These are phyloP conservation scores for Aurelia sp. DNA, from an alignment of 30 jellyfish, hydroid and myxozoan species.

Conservation along the genomic window DNA sequence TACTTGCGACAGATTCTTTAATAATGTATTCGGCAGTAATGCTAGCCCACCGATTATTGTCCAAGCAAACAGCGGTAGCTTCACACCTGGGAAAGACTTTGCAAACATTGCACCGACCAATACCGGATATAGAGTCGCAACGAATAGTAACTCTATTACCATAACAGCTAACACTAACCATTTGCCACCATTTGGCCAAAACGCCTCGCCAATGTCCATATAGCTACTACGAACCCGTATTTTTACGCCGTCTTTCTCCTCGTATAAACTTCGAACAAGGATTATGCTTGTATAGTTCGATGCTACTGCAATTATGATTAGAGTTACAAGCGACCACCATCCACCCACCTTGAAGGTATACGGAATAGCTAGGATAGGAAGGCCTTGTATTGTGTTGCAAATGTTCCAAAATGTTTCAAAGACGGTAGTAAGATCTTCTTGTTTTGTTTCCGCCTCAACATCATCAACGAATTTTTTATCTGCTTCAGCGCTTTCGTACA, in stretches of 20 bases:
- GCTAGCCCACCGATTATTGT: constrained; percentile 91
- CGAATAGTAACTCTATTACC: constrained; percentile 85
- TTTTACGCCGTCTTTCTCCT: constrained; percentile 79
- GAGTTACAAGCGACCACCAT: constrained; percentile 90
- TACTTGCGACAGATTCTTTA: constrained; percentile 87
- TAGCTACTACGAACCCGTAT: constrained; percentile 85
- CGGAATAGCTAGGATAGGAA: constrained; percentile 94
- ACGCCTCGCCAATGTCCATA: constrained; percentile 94
- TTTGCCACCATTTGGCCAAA: constrained; percentile 91
- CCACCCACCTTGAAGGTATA: constrained; percentile 93
- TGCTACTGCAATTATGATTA: constrained; percentile 72
- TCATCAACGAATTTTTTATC: constrained; percentile 1
- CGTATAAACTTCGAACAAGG: constrained; percentile 79
- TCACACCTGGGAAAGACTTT: constrained; percentile 79
- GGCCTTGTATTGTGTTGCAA: constrained; percentile 87
- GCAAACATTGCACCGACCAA: constrained; percentile 93
- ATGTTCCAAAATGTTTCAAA: constrained; percentile 81
- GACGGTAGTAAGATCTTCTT: constrained; percentile 78
- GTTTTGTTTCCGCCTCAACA: constrained; percentile 41
- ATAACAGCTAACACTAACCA: constrained; percentile 69
- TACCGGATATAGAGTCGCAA: constrained; percentile 88
- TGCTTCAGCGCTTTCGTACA: constrained; percentile 14
- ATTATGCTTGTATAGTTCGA: constrained; percentile 88
- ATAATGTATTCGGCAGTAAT: constrained; percentile 79
- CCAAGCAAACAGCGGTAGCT: constrained; percentile 89